These are phyloP conservation scores for Linurgus olivaceus DNA, from an alignment of 2,797 vertebrate genomes.

Conservation along the genomic window DNA sequence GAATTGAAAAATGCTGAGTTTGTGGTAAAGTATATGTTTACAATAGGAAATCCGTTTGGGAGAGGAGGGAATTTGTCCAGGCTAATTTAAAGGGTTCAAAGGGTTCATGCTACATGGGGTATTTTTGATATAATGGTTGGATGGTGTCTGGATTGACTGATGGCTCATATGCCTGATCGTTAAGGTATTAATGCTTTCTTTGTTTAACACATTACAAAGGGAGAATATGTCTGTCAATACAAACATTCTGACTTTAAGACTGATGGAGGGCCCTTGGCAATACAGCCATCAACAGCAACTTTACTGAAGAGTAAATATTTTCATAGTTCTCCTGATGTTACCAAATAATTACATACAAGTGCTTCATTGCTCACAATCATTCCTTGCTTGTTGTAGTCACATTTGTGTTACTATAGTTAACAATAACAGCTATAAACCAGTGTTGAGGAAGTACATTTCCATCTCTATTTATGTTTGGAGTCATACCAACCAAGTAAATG, in stretches of 20 bases:
- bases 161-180: not conserved
- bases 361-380: not conserved
- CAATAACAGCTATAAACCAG: not conserved
- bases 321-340: constrained; percentile 15
- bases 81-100: constrained; percentile 24
- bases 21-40: constrained; percentile 51
- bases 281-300: constrained; percentile 17
- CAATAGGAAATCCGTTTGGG: constrained; percentile 47
- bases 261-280: not conserved
- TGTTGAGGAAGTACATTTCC: not conserved
- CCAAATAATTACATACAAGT: not conserved
- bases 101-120: not conserved
- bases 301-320: constrained; percentile 45
- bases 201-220: constrained; percentile 32
- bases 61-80: constrained; percentile 21
- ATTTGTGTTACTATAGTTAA: not conserved
- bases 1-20: constrained; percentile 13
- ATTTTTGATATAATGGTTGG: constrained; percentile 41
- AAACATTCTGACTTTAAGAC: not conserved
- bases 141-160: not conserved
- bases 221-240: constrained; percentile 33
- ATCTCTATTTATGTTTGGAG: not conserved
- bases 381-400: not conserved
- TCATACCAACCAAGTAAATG: not conserved
- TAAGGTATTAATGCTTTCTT: constrained; percentile 51